Percentiles rank a stretch among this genome's conserved stretches.
phyloP scores from a whole-genome alignment of 2,797 vertebrate genomes.

The Cynopterus sphinx region DNA sequence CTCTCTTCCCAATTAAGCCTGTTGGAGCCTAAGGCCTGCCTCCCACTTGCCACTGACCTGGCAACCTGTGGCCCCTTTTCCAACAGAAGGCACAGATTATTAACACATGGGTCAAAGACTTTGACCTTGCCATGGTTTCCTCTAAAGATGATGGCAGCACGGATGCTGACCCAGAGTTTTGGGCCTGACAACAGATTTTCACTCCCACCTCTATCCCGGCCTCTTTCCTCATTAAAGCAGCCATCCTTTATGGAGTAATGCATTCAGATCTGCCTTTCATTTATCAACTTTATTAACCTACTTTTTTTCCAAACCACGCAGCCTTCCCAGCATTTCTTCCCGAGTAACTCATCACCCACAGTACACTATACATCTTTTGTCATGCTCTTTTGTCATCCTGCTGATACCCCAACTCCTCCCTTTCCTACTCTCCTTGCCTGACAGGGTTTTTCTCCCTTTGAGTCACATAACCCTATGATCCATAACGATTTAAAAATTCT shows the following conservation, averaged over 20 bases:
- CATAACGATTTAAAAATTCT: neutral
- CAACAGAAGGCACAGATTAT: neutral
- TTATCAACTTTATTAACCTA: neutral
- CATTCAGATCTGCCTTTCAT: neutral
- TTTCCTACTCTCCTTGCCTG: neutral
- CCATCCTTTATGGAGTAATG: neutral
- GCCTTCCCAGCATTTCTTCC: neutral
- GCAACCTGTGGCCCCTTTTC: neutral
- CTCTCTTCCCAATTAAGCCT: neutral
- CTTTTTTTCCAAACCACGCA: neutral
- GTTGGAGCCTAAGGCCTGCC: neutral
- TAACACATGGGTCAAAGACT: neutral
- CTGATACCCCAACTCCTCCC: neutral
- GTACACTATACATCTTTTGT: rapidly evolving
- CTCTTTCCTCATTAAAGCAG: neutral
- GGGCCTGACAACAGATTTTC: neutral
- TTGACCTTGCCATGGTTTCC: neutral
- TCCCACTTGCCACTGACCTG: neutral
- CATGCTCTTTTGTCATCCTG: neutral
- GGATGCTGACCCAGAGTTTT: neutral
- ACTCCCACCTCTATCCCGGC: too few relatives aligned
- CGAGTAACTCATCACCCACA: rapidly evolving
- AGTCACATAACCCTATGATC: neutral
- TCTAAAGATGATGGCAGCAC: neutral
- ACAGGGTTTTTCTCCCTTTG: neutral